These are phyloP conservation scores for human (Homo sapiens) DNA, from an alignment of 2,113 vertebrate species.

Conservation along the genomic window GRCh38 chr14:83834501-83835000, in stretches of 20 bases:
- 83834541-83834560: background rate
- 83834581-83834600: background rate
- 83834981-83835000: background rate
- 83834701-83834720: background rate
- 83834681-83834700: too few relatives aligned
- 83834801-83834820: background rate
- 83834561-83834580: background rate
- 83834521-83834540: rapidly evolving
- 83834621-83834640: rapidly evolving
- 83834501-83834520: background rate
- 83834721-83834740: background rate
- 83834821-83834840: background rate
- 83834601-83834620: background rate
- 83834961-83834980: background rate
- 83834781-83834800: background rate
- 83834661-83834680: background rate
- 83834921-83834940: background rate
- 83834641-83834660: background rate
- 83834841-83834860: background rate
- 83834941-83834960: background rate
- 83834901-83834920: background rate
- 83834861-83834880: background rate
- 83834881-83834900: background rate
- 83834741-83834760: background rate
- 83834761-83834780: background rate